A percentile compares a stretch with the other conserved stretches of the same genome.
Evolutionary conservation across 2,888 invertebrate species (phyloP).

Genomic region (Bhutanitis thaidina): DNA sequence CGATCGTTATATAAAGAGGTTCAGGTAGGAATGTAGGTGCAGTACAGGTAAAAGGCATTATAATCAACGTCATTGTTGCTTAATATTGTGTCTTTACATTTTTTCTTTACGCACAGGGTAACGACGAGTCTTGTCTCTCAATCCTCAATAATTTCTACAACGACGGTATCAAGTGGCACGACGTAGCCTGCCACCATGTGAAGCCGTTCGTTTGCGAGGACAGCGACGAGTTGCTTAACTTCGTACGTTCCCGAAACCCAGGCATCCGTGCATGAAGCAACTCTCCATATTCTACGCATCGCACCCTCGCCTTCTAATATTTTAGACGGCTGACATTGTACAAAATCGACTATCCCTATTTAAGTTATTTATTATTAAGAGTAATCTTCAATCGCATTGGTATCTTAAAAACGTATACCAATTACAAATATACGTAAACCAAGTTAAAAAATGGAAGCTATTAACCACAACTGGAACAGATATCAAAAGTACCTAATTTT

Average conservation of each 20-base stretch:
- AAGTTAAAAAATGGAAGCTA: background rate
- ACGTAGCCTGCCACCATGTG: slow-evolving; percentile 91
- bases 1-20: too few species aligned
- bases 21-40: too few species aligned
- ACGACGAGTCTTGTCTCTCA: slow-evolving; percentile 93
- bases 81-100: background rate
- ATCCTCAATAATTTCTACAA: slow-evolving; percentile 95
- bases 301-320: slow-evolving; percentile 43
- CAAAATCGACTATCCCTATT: slow-evolving; percentile 65
- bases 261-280: slow-evolving; percentile 85
- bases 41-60: too few species aligned
- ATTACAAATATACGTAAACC: too few species aligned
- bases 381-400: background rate
- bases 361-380: slow-evolving; percentile 64
- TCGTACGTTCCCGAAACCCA: slow-evolving; percentile 93
- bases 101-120: slow-evolving; percentile 79
- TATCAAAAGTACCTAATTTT: slow-evolving; percentile 8
- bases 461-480: background rate
- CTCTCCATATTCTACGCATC: slow-evolving; percentile 15
- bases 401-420: too few species aligned
- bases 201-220: slow-evolving; percentile 95
- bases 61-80: too few species aligned
- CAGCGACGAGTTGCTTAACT: slow-evolving; percentile 93
- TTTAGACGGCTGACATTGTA: slow-evolving; percentile 70
- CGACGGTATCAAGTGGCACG: slow-evolving; percentile 92